Base-by-base conservation (phyloP, 1,140 invertebrate species). In the Procambarus virginalis region DNA sequence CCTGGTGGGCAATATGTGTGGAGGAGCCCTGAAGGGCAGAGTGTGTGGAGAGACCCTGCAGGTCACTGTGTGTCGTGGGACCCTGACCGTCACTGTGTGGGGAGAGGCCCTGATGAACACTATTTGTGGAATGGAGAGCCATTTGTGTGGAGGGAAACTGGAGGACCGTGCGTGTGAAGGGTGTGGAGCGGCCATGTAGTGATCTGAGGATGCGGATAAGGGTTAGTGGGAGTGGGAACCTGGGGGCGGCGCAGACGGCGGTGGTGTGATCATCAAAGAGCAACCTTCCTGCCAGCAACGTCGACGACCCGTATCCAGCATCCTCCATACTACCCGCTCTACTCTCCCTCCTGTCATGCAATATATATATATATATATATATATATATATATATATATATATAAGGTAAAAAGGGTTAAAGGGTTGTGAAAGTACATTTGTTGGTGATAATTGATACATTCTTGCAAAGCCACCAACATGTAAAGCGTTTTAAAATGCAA, bases 161-260 rank as follows among this genome's bases (percentile, higher is more conserved):
- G 34, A 34, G 34, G 1, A 34, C 34, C 34, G 34, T 34, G 34
- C 34, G 34, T 34, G 34, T 34, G 34, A 34, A 22, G 51, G 79
- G n/a, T 9, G 49, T 34, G 14, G n/a, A 10, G 49, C 79, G 34
- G n/a, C 17, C 12, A 55, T 34, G 79, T 14, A 55, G 58, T 14
- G 49, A n/a, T 60, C 79, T 51, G 3, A 81, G 79, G 79, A 81
- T 55, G 79, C 60, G 79, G 48, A 81, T 34, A 22, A 81, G 79
- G 79, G 49, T 81, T 34, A 51, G 79, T 22, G 79, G 79, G 3
- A 49, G 79, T 2, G 79, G 81, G 58, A 78, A 20, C 77, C 22
- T 78, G 77, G 77, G 48, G 77, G 48, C 17, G 46, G 14, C 20
- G 6, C 46, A 20, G 45, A 12, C 8, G 55, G 55, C 55, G 12